phyloP scores from a whole-genome alignment of 2,888 invertebrate genomes.

The Acleris sparsana region DNA sequence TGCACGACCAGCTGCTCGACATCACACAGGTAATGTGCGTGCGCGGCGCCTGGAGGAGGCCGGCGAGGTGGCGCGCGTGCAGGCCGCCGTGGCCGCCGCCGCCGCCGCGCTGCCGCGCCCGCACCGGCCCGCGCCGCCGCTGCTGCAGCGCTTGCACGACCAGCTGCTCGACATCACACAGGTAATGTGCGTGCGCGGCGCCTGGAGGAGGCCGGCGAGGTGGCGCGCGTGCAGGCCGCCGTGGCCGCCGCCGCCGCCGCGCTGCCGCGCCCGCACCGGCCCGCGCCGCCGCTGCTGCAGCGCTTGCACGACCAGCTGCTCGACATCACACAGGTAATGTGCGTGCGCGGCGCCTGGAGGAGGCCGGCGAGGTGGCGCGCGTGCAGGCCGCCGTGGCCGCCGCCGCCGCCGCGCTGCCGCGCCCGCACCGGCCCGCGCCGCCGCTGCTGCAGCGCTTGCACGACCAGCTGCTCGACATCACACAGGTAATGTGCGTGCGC shows the following conservation, averaged over 20 bases:
- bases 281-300: constrained; percentile 86
- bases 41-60: neutral
- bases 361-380: no score
- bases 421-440: constrained; percentile 84
- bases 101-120: constrained; percentile 69
- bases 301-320: constrained; percentile 87
- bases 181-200: constrained; percentile 62
- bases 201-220: no score
- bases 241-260: constrained; percentile 77
- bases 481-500: constrained; percentile 82
- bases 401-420: constrained; percentile 62
- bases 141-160: constrained; percentile 89
- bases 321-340: no score
- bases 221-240: constrained; percentile 69
- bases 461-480: constrained; percentile 92
- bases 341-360: neutral
- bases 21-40: constrained; percentile 88
- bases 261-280: constrained; percentile 81
- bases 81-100: constrained; percentile 84
- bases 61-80: no score
- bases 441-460: constrained; percentile 89
- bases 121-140: constrained; percentile 85
- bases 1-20: constrained; percentile 93
- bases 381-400: constrained; percentile 83
- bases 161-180: constrained; percentile 94